Evolutionary conservation across 2,113 vertebrate genomes (phyloP).

Genomic region (Siniperca chuatsi): DNA sequence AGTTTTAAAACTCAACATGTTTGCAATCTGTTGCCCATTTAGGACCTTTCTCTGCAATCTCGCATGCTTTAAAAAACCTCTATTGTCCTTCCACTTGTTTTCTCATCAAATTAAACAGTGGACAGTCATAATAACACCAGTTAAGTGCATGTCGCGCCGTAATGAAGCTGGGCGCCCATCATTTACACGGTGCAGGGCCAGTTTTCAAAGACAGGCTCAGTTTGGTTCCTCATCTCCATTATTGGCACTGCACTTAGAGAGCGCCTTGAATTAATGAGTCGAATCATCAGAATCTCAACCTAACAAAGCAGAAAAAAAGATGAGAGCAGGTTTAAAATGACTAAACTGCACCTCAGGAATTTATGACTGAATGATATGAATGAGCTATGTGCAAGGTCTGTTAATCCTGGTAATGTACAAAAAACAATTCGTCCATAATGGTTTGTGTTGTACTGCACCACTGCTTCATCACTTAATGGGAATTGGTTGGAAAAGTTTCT

Average conservation of each 20-base stretch:
- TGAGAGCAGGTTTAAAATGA: constrained; percentile 44
- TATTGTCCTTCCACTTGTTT: constrained; percentile 2
- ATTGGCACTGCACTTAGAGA: constrained; percentile 37
- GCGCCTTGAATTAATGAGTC: constrained; percentile 65
- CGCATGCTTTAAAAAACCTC: background rate
- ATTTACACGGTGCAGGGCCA: constrained; percentile 17
- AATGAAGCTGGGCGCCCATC: constrained; percentile 27
- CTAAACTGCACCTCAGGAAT: constrained; percentile 55
- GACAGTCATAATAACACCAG: constrained; percentile 16
- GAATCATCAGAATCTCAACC: constrained; percentile 64
- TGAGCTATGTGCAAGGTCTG: constrained; percentile 34
- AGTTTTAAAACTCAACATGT: background rate
- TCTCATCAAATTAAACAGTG: constrained; percentile 4
- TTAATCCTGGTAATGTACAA: constrained; percentile 48
- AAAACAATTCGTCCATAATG: constrained; percentile 45
- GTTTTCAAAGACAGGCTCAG: constrained; percentile 42
- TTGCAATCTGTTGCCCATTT: background rate
- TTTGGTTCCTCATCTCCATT: constrained; percentile 59
- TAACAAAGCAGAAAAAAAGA: constrained; percentile 56
- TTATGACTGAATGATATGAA: constrained; percentile 42
- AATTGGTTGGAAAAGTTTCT: background rate
- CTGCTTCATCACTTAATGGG: constrained; percentile 11
- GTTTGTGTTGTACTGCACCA: constrained; percentile 14
- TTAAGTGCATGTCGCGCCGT: background rate
- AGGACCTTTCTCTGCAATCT: background rate